These are phyloP conservation scores for Eupsittula cactorum DNA, from an alignment of 2,113 vertebrate genomes.

Conservation along the genomic window DNA sequence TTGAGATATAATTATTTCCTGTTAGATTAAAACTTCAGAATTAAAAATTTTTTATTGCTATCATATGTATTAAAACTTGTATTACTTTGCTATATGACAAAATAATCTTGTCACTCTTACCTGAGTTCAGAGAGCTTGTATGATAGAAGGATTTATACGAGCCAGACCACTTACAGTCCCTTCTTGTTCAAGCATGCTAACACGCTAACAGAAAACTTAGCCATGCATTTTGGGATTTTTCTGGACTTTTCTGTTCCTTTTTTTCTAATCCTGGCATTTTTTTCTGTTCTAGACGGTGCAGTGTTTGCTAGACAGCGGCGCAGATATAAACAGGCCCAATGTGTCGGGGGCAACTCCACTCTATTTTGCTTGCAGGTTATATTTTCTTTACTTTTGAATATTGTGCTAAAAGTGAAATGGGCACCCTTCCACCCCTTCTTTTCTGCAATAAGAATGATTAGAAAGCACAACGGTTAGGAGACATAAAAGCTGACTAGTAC, in stretches of 20 bases:
- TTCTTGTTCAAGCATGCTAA: background rate
- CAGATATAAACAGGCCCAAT: slow-evolving; percentile 96
- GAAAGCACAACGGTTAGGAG: background rate
- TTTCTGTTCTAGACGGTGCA: slow-evolving; percentile 86
- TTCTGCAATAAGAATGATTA: background rate
- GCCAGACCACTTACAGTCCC: background rate
- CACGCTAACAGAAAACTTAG: background rate
- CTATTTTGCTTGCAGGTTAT: slow-evolving; percentile 99
- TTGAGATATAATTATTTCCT: background rate
- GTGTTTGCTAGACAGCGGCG: slow-evolving; percentile 95
- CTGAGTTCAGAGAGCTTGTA: background rate
- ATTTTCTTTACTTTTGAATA: background rate
- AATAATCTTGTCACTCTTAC: background rate
- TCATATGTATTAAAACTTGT: background rate
- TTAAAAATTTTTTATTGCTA: background rate
- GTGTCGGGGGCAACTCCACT: slow-evolving; percentile 95
- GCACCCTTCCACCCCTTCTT: background rate
- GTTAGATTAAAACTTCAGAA: background rate
- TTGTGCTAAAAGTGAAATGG: background rate
- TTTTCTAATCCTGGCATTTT: background rate
- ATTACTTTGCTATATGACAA: background rate
- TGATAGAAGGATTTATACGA: background rate
- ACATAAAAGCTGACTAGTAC: background rate
- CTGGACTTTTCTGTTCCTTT: background rate
- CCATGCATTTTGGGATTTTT: too few relatives aligned